Conservation (phyloP, 2,888 invertebrate species). For the Pristionchus exspectatus region DNA sequence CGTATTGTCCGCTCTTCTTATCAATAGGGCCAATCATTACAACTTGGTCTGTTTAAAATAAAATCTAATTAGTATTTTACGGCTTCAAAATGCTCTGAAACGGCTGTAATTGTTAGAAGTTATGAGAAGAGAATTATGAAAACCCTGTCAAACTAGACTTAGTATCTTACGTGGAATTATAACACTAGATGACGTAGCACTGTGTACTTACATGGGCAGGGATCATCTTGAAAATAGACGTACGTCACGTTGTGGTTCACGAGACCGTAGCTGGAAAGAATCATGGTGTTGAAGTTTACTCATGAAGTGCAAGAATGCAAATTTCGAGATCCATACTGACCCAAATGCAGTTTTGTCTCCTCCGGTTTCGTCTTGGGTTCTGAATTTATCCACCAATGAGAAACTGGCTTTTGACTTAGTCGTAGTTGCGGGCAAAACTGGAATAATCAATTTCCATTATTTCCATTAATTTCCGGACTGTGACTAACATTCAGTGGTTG, state of each 20-base stretch:
- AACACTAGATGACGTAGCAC: background rate
- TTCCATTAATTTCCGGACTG: too few species aligned
- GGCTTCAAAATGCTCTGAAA: too few species aligned
- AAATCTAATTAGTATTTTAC: too few species aligned
- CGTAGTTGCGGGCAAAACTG: constrained; percentile 52
- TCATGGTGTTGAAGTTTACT: too few species aligned
- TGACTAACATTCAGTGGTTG: constrained; percentile 68
- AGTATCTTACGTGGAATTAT: too few species aligned
- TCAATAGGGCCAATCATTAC: constrained; percentile 66
- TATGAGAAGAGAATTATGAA: too few species aligned
- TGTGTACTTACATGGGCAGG: constrained; percentile 66
- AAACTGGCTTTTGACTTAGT: constrained; percentile 66
- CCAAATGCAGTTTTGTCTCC: constrained; percentile 55
- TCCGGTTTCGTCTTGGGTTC: constrained; percentile 49
- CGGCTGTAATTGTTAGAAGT: too few species aligned
- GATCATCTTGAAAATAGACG: constrained; percentile 71
- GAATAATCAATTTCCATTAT: background rate
- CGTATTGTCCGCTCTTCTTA: constrained; percentile 66
- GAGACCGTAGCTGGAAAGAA: constrained; percentile 64
- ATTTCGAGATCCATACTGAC: background rate
- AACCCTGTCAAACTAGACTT: too few species aligned
- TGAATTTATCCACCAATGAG: constrained; percentile 62
- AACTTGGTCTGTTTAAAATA: constrained; percentile 61
- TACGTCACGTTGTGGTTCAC: constrained; percentile 64
- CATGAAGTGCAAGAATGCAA: background rate